Conservation (phyloP, 2,888 invertebrate species). For the Standfussiana lucernea region DNA sequence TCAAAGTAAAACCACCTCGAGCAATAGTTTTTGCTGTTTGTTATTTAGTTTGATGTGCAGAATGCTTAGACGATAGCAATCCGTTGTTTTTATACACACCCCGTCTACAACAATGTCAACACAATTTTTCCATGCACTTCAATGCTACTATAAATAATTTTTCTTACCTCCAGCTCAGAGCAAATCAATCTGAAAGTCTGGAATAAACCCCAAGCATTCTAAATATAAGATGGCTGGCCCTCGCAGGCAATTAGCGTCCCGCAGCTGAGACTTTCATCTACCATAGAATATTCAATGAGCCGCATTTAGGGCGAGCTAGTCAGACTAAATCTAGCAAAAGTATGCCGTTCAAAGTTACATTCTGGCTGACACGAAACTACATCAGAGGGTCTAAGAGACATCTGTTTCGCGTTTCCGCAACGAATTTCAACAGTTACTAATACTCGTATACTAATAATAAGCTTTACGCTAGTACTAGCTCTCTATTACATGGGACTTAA, state of each 20-base stretch:
- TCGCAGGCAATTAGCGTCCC: neutral
- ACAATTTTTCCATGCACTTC: neutral
- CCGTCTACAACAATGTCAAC: neutral
- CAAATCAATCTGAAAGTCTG: neutral
- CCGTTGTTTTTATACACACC: neutral
- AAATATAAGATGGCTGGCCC: slow-evolving; percentile 14
- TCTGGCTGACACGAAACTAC: neutral
- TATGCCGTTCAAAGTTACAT: neutral
- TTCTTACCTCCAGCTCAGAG: too few relatives aligned
- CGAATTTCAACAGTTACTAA: too few relatives aligned
- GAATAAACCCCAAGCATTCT: neutral
- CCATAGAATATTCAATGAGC: slow-evolving; percentile 23
- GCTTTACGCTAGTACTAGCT: too few relatives aligned
- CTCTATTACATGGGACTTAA: too few relatives aligned
- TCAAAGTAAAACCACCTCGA: too few relatives aligned
- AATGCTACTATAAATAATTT: neutral
- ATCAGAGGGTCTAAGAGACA: neutral
- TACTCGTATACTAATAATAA: too few relatives aligned
- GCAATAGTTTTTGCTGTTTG: too few relatives aligned
- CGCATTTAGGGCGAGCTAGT: neutral
- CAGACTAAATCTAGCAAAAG: neutral
- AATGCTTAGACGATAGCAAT: too few relatives aligned
- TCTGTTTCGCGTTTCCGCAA: neutral
- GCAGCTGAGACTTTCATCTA: neutral
- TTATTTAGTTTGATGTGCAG: too few relatives aligned